Conservation (phyloP, 2,113 vertebrate genomes). For the Orycteropus afer region DNA sequence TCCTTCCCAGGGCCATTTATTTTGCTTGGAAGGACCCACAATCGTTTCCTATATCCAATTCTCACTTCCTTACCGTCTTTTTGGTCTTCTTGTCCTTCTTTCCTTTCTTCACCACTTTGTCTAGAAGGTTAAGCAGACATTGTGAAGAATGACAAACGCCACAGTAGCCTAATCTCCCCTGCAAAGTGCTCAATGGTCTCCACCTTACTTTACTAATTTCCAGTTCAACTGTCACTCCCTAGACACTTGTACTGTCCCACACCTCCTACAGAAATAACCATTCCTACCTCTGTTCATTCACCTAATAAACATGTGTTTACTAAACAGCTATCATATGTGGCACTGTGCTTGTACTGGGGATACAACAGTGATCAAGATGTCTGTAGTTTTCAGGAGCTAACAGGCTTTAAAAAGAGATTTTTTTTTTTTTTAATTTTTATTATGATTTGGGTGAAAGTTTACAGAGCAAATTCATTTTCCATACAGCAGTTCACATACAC, state of each 20-base stretch:
- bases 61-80: slow-evolving; percentile 90
- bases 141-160: not conserved
- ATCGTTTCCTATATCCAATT: not conserved
- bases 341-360: not conserved
- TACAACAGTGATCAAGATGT: not conserved
- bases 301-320: not conserved
- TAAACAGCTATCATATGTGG: not conserved
- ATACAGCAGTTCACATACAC: too few relatives aligned
- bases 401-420: not conserved
- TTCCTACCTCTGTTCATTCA: not conserved
- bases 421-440: too few relatives aligned
- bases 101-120: slow-evolving; percentile 92
- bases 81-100: slow-evolving; percentile 94
- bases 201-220: not conserved
- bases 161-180: not conserved
- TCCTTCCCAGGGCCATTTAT: too few relatives aligned
- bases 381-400: not conserved
- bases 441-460: too few relatives aligned
- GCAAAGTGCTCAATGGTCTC: not conserved
- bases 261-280: not conserved
- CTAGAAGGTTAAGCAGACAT: slow-evolving; percentile 74
- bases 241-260: not conserved
- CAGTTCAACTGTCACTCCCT: not conserved
- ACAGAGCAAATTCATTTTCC: too few relatives aligned
- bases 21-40: not conserved